Evolutionary conservation across 2,888 invertebrate species (phyloP).

Genomic region (Spicauda simplicius): DNA sequence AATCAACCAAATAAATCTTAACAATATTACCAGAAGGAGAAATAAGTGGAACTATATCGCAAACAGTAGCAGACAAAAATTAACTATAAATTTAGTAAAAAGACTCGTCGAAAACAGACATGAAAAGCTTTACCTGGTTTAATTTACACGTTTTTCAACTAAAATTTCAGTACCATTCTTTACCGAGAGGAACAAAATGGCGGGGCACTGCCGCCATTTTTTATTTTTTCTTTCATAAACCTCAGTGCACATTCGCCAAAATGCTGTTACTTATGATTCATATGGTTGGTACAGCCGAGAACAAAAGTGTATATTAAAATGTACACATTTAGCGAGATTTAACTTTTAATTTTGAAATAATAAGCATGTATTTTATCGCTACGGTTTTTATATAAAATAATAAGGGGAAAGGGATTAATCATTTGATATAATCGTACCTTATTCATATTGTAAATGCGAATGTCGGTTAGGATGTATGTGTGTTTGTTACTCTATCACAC

Average conservation of each 20-base stretch:
- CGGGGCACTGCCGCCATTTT: slow-evolving; percentile 14
- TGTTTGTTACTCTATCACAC: no score
- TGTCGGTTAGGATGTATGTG: no score
- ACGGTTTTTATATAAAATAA: not conserved
- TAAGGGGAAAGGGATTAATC: no score
- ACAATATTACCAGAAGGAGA: not conserved
- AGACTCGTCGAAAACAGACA: slow-evolving; percentile 7
- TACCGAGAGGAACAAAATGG: slow-evolving; percentile 11
- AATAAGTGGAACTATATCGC: not conserved
- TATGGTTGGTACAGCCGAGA: slow-evolving; percentile 37
- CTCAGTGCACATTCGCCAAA: slow-evolving; percentile 46
- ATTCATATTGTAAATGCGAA: no score
- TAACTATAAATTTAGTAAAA: not conserved
- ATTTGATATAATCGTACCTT: no score
- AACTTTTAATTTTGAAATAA: not conserved
- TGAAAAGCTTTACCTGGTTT: slow-evolving; percentile 12
- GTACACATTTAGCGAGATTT: not conserved
- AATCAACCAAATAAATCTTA: not conserved
- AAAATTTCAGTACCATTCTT: slow-evolving; percentile 17
- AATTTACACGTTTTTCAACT: slow-evolving; percentile 18
- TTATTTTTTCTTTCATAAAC: slow-evolving; percentile 39
- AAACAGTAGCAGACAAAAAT: not conserved
- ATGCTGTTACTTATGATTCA: slow-evolving; percentile 49
- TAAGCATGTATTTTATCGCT: not conserved
- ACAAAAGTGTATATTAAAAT: slow-evolving; percentile 20